Conservation (phyloP, 1,140 invertebrate genomes). For the Drosophila virilis region DNA sequence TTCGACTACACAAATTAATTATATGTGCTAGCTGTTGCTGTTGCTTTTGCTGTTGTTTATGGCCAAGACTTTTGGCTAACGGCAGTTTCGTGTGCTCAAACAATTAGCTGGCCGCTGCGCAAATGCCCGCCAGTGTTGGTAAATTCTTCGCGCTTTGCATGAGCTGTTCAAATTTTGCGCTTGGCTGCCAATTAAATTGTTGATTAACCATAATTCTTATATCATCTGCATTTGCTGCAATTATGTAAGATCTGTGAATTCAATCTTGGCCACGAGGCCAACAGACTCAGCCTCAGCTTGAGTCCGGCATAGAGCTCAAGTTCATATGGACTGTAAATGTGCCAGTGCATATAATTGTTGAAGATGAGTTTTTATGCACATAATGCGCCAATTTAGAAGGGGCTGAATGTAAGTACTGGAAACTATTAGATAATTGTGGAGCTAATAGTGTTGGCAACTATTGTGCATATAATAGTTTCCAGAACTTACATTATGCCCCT, state of each 20-base stretch:
- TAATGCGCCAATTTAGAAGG: too few species aligned
- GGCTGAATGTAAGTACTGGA: too few species aligned
- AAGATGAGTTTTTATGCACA: too few species aligned
- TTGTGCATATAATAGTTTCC: too few species aligned
- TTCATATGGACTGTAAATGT: too few species aligned
- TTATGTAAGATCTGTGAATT: constrained; percentile 29
- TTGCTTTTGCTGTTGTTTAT: constrained; percentile 33
- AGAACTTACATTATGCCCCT: too few species aligned
- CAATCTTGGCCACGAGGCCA: neutral
- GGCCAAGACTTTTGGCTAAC: constrained; percentile 49
- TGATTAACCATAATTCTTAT: constrained; percentile 51
- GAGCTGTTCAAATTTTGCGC: constrained; percentile 55
- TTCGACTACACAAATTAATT: constrained; percentile 59
- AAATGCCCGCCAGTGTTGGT: constrained; percentile 1
- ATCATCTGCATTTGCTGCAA: constrained; percentile 37
- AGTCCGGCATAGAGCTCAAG: too few species aligned
- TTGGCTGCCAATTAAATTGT: constrained; percentile 62
- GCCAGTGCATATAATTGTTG: too few species aligned
- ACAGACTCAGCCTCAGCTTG: neutral
- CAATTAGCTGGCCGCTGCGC: constrained; percentile 41
- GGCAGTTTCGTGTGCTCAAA: constrained; percentile 52
- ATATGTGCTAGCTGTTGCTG: constrained; percentile 24
- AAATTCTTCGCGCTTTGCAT: constrained; percentile 38
- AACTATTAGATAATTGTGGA: too few species aligned
- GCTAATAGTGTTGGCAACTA: too few species aligned